phyloP scores from a whole-genome alignment of 2,113 vertebrate species.

The Chaenogobius annularis region DNA sequence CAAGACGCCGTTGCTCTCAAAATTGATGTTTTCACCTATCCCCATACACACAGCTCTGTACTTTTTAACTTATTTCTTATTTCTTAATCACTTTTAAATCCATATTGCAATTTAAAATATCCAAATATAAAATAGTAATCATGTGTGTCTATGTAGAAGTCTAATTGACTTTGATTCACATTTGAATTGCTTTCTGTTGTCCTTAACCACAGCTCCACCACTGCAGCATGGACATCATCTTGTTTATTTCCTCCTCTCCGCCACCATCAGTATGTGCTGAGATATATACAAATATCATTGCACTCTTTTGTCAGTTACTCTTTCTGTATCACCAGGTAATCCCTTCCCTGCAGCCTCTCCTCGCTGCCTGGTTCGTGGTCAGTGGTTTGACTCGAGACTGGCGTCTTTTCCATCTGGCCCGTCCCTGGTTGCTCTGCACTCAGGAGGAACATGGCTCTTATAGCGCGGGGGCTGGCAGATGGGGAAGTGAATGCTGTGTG shows the following conservation, averaged over 20 bases:
- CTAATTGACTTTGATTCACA: too few species aligned
- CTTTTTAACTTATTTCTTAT: too few species aligned
- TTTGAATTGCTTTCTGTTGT: too few species aligned
- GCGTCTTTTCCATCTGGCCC: slow-evolving; percentile 73
- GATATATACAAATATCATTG: background rate
- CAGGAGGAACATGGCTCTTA: slow-evolving; percentile 67
- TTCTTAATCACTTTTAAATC: too few species aligned
- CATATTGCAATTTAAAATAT: too few species aligned
- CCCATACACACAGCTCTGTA: too few species aligned
- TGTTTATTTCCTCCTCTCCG: background rate
- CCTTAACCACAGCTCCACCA: background rate
- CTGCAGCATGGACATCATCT: background rate
- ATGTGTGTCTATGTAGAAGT: too few species aligned
- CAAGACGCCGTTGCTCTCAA: too few species aligned
- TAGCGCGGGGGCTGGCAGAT: slow-evolving; percentile 68
- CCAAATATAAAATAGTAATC: too few species aligned
- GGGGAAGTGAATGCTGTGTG: slow-evolving; percentile 71
- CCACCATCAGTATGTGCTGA: background rate
- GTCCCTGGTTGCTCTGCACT: slow-evolving; percentile 59
- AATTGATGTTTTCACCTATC: too few species aligned
- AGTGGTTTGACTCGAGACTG: slow-evolving; percentile 57
- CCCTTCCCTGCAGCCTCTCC: slow-evolving; percentile 20
- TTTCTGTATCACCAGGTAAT: slow-evolving; percentile 36
- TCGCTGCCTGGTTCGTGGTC: slow-evolving; percentile 51
- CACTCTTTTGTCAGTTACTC: slow-evolving; percentile 17